Percentiles rank a stretch among this genome's conserved stretches.
These are phyloP conservation scores for Chromis chromis DNA, from an alignment of 2,797 vertebrate species.

Conservation along the genomic window DNA sequence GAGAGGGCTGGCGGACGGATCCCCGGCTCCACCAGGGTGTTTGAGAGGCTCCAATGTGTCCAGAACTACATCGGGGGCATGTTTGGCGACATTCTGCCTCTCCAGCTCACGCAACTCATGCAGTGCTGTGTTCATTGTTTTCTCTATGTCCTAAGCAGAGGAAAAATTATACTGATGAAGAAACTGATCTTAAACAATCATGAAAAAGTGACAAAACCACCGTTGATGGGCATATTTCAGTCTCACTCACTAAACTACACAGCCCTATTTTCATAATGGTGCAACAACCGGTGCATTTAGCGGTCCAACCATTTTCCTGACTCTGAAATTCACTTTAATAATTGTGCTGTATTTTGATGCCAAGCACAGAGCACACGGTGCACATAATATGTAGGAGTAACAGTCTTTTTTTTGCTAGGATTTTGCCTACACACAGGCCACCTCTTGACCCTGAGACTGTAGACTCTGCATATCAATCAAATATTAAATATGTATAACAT, in stretches of 20 bases:
- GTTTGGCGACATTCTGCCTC: constrained; percentile 95
- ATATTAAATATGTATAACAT: not conserved
- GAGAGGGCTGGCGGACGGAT: constrained; percentile 88
- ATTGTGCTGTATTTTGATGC: not conserved
- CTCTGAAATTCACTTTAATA: too few relatives aligned
- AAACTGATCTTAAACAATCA: not conserved
- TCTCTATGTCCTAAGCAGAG: constrained; percentile 92
- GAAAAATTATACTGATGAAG: not conserved
- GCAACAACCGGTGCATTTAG: not conserved
- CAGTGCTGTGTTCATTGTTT: constrained; percentile 96
- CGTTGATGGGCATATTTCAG: not conserved
- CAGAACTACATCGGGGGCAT: constrained; percentile 93
- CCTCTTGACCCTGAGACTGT: not conserved
- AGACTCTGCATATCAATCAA: not conserved
- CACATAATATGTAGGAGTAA: not conserved
- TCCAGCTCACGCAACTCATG: constrained; percentile 94
- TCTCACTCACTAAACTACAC: not conserved
- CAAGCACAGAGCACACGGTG: not conserved
- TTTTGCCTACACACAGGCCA: not conserved
- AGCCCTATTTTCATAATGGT: not conserved
- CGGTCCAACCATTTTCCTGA: not conserved
- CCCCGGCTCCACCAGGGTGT: constrained; percentile 80
- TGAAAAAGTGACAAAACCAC: not conserved
- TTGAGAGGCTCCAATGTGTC: constrained; percentile 96
- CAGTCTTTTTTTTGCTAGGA: not conserved